phyloP scores from a whole-genome alignment of 2,888 invertebrate species.

The Lamellibrachia satsuma region DNA sequence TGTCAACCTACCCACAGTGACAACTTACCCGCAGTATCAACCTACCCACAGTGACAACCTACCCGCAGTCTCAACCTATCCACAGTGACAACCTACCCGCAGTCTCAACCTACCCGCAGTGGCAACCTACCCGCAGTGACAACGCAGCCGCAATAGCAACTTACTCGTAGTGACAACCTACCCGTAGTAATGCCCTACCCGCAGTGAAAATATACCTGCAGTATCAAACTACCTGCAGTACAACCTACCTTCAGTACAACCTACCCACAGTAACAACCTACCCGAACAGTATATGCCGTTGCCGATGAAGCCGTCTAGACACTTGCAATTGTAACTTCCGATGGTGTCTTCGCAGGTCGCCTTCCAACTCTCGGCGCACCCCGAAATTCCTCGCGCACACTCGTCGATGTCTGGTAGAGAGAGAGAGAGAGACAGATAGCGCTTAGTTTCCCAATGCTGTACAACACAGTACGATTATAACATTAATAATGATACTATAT shows the following conservation, averaged over 20 bases:
- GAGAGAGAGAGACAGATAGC: background rate
- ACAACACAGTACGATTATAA: no score
- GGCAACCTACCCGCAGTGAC: no score
- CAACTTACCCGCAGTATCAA: background rate
- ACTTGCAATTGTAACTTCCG: conserved; percentile 19
- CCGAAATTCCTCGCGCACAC: background rate
- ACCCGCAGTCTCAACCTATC: no score
- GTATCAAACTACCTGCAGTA: background rate
- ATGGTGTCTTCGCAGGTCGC: background rate
- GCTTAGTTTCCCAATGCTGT: no score
- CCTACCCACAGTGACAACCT: background rate
- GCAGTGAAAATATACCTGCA: background rate
- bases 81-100: no score
- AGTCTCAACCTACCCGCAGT: no score
- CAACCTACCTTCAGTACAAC: background rate
- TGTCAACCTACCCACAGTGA: background rate
- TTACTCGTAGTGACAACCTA: no score
- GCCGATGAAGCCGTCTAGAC: background rate
- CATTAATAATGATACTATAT: no score
- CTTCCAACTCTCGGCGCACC: background rate
- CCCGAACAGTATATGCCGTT: background rate
- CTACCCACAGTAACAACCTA: background rate
- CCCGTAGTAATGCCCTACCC: background rate
- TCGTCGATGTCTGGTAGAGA: background rate
- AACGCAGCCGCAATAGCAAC: no score